Percentiles rank a stretch among this genome's conserved stretches.
phyloP scores from a whole-genome alignment of 2,113 vertebrate genomes.

The Cryptomyrus ogoouensis region DNA sequence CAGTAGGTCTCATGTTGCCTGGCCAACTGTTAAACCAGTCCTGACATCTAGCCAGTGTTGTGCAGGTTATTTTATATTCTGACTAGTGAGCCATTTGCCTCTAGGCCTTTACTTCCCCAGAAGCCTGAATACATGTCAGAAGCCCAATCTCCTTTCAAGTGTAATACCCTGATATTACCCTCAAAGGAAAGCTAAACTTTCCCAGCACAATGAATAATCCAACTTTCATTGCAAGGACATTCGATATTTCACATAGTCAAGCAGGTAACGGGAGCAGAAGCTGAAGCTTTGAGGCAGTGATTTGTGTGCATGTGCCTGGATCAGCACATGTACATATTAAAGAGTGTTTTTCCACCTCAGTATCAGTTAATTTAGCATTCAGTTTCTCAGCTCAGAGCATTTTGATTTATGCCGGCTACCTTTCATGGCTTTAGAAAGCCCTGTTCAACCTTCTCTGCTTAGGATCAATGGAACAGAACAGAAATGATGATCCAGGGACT shows the following conservation, averaged over 20 bases:
- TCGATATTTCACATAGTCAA: constrained; percentile 25
- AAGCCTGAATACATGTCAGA: constrained; percentile 47
- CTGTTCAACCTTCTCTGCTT: not conserved
- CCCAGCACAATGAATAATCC: constrained; percentile 46
- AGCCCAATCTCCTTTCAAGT: constrained; percentile 46
- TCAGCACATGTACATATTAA: not conserved
- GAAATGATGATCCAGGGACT: constrained; percentile 11
- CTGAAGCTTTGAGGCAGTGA: constrained; percentile 21
- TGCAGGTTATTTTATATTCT: constrained; percentile 38
- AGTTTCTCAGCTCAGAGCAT: constrained; percentile 3
- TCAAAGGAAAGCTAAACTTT: constrained; percentile 47
- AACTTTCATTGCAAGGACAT: constrained; percentile 31
- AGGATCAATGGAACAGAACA: not conserved
- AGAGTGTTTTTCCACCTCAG: not conserved
- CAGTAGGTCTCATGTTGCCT: constrained; percentile 25
- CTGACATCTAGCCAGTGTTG: constrained; percentile 30
- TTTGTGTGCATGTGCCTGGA: not conserved
- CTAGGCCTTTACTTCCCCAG: constrained; percentile 41
- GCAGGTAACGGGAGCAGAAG: constrained; percentile 26
- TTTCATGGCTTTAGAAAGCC: not conserved
- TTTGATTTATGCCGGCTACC: constrained; percentile 3
- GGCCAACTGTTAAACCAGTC: constrained; percentile 31
- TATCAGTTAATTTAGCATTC: constrained; percentile 11
- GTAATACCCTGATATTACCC: constrained; percentile 45
- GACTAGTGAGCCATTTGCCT: constrained; percentile 38